Evolutionary conservation across 2,888 invertebrate species (phyloP).

Genomic region (Labia minor): DNA sequence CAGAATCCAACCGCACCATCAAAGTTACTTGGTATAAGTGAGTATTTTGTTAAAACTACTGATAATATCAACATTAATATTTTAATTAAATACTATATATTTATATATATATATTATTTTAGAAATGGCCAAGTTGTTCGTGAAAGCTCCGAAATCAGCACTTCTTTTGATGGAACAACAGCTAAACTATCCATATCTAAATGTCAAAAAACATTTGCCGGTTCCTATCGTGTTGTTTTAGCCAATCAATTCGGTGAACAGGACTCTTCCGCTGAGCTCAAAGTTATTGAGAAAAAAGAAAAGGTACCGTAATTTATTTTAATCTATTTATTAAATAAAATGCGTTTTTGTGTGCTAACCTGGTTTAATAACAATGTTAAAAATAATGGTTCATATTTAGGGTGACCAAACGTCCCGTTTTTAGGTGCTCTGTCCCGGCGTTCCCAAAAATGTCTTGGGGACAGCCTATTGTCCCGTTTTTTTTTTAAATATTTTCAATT

Average conservation of each 20-base stretch:
- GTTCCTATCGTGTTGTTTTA: constrained; percentile 74
- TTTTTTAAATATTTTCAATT: too few species aligned
- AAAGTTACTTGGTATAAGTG: constrained; percentile 81
- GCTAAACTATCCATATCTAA: constrained; percentile 69
- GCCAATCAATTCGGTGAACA: constrained; percentile 86
- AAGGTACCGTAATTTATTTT: too few species aligned
- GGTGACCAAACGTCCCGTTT: too few species aligned
- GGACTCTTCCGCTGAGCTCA: constrained; percentile 74
- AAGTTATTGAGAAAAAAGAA: constrained; percentile 47
- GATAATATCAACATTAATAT: neutral
- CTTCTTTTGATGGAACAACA: constrained; percentile 74
- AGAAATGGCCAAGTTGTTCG: constrained; percentile 28
- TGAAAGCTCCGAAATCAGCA: constrained; percentile 55
- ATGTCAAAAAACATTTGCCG: constrained; percentile 60
- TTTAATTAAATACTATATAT: neutral
- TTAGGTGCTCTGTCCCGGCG: too few species aligned
- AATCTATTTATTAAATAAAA: too few species aligned
- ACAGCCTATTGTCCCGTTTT: too few species aligned
- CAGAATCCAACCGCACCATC: constrained; percentile 64
- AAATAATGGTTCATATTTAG: too few species aligned
- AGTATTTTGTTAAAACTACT: constrained; percentile 27
- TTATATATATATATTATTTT: constrained; percentile 18
- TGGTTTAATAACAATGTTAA: too few species aligned
- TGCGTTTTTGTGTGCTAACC: too few species aligned
- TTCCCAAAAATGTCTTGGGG: too few species aligned